Conservation (phyloP, 2,888 invertebrate genomes). For the Erebia aethiops region DNA sequence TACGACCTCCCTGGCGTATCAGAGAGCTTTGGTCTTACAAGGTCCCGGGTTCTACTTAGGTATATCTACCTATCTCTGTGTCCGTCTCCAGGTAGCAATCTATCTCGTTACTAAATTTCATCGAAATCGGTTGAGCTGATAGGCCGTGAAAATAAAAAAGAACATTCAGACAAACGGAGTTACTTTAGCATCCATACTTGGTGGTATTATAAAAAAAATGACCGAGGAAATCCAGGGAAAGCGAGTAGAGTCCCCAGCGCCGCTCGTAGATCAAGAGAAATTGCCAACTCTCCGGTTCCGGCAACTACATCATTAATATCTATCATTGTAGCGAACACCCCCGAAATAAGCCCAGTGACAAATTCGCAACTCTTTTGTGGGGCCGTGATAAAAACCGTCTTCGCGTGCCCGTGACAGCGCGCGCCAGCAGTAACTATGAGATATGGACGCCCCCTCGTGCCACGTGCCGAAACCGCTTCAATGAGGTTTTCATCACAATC, state of each 20-base stretch:
- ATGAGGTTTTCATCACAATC: conserved; percentile 35
- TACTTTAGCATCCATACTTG: too few species aligned
- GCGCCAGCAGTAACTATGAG: conserved; percentile 67
- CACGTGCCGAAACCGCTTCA: conserved; percentile 49
- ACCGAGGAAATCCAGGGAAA: background rate
- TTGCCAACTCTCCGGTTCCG: conserved; percentile 35
- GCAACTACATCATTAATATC: conserved; percentile 62
- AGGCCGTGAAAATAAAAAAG: too few species aligned
- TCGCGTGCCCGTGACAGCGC: conserved; percentile 63
- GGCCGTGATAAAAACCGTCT: conserved; percentile 73
- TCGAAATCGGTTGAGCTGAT: too few species aligned
- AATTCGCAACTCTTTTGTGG: conserved; percentile 80
- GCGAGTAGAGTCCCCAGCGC: background rate
- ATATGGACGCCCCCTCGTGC: conserved; percentile 71
- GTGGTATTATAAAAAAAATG: too few species aligned
- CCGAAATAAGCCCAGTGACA: conserved; percentile 72
- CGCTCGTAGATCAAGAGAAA: conserved; percentile 42
- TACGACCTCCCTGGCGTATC: too few species aligned
- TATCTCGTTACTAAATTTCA: too few species aligned
- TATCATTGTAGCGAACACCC: conserved; percentile 60
- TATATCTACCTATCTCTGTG: too few species aligned
- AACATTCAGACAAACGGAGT: too few species aligned
- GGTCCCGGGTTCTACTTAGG: too few species aligned
- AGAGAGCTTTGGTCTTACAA: too few species aligned
- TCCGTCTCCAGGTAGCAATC: too few species aligned